Base-by-base conservation (phyloP, 2,888 invertebrate species). In the Aproaerema taeniolella region DNA sequence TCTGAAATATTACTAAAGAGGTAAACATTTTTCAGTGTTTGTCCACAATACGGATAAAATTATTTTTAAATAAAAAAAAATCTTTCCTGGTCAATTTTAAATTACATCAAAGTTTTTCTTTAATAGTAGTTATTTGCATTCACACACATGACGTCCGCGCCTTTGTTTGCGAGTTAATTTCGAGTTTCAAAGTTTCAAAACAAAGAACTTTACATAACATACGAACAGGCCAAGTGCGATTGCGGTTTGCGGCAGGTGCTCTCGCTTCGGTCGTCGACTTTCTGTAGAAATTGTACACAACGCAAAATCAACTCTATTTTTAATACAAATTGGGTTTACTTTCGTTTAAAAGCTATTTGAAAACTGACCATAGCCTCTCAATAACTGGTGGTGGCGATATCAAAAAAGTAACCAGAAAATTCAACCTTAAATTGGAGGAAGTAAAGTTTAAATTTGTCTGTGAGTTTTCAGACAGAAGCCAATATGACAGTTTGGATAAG, bases 221-320 rank as follows among this genome's bases (percentile, higher is more conserved):
- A 31, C n/a, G 31, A 24, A 30, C 38, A 12, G 24, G 25, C 15
- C 38, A 25, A 39, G 33, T n/a, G n/a, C 40, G 33, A 44, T 44
- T 44, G 41, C 41, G 44, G 44, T 44, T 37, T n/a, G 34, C 33
- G 38, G 33, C 42, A 42, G 41, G 42, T 45, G 43, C 41, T 15
- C 39, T 31, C 31, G 14, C 14, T 35, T 35, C 36, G 48, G 48
- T 41, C 50, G 43, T 40, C 42, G 41, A 76, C 76, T 66, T 67
- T 66, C 54, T n/a, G n/a, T n/a, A n/a, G n/a, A n/a, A 5, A 35
- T 16, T 16, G n/a, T 9, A 26, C 9, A 25, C 10, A 14, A 28
- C 28, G 1, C n/a, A 26, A 35, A 16, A 35, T 8, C 10, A 28
- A 1, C 28, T 1, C 9, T 28, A 28, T 35, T 26, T n/a, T 9